These are phyloP conservation scores for Pelosia muscerda DNA, from an alignment of 2,888 invertebrate genomes.

Conservation along the genomic window DNA sequence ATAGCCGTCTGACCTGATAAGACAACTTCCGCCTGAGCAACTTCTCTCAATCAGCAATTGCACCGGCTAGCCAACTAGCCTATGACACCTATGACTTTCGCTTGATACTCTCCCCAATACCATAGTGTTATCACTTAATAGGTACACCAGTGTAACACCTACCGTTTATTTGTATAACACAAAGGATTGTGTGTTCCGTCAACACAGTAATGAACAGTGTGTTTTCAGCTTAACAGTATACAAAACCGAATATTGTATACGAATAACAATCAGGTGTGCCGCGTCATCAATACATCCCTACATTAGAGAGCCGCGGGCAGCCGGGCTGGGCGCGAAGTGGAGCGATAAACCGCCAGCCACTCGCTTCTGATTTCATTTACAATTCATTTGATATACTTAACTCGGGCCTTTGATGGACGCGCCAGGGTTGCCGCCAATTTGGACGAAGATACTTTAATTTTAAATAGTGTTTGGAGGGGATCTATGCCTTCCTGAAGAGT, in stretches of 20 bases:
- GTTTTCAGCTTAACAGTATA: background rate
- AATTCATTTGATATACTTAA: constrained; percentile 85
- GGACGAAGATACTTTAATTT: background rate
- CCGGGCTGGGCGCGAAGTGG: constrained; percentile 13
- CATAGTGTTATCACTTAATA: too few relatives aligned
- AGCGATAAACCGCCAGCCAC: constrained; percentile 71
- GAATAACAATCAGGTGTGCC: constrained; percentile 13
- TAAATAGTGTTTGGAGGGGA: background rate
- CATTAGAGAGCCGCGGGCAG: constrained; percentile 7
- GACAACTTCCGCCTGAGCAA: too few relatives aligned
- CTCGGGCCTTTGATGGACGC: constrained; percentile 71
- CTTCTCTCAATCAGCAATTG: too few relatives aligned
- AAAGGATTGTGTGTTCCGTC: too few relatives aligned
- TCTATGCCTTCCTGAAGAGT: too few relatives aligned
- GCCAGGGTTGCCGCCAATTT: constrained; percentile 63
- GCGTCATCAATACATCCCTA: constrained; percentile 5
- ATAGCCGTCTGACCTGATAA: too few relatives aligned
- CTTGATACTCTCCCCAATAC: too few relatives aligned
- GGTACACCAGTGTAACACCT: too few relatives aligned
- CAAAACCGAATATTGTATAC: background rate
- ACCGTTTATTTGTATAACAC: too few relatives aligned
- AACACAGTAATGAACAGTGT: too few relatives aligned
- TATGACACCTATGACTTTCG: too few relatives aligned
- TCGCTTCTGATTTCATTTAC: constrained; percentile 85
- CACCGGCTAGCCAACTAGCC: too few relatives aligned